phyloP scores from a whole-genome alignment of 2,888 invertebrate species.

The Abrostola triplasia region DNA sequence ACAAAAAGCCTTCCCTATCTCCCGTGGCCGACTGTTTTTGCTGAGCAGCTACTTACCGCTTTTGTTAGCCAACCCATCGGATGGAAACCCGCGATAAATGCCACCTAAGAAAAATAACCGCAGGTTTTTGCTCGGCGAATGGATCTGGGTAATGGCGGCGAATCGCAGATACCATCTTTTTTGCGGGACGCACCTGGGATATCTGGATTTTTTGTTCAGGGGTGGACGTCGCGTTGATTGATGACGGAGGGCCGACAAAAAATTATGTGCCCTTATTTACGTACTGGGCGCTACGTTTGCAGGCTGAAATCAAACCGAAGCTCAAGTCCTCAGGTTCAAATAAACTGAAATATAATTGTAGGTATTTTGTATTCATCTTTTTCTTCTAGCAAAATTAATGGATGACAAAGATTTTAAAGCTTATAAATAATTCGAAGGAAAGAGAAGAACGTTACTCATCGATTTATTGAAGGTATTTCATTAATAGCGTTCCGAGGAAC shows the following conservation, averaged over 20 bases:
- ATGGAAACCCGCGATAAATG: slow-evolving; percentile 55
- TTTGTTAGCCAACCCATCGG: slow-evolving; percentile 60
- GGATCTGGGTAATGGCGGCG: slow-evolving; percentile 49
- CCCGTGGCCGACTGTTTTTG: slow-evolving; percentile 62
- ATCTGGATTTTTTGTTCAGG: slow-evolving; percentile 42
- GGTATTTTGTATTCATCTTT: no score
- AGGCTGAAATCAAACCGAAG: no score
- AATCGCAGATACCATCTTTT: slow-evolving; percentile 52
- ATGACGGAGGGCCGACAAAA: slow-evolving; percentile 28
- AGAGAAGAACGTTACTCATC: background rate
- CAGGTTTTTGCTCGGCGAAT: slow-evolving; percentile 54
- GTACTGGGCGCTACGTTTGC: background rate
- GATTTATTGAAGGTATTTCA: background rate
- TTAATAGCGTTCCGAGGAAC: background rate
- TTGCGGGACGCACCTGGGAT: slow-evolving; percentile 54
- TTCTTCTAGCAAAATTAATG: background rate
- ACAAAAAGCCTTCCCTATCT: slow-evolving; percentile 55
- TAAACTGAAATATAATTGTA: no score
- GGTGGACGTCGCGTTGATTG: slow-evolving; percentile 36
- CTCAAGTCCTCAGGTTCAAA: no score
- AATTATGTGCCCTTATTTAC: slow-evolving; percentile 31
- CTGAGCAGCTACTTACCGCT: slow-evolving; percentile 57
- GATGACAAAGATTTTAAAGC: background rate
- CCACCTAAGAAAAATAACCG: slow-evolving; percentile 63
- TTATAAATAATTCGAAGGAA: background rate